Percentiles rank a stretch among this genome's conserved stretches.
Evolutionary conservation across 2,888 invertebrate species (phyloP).

Genomic region (Hypomecis punctinalis): DNA sequence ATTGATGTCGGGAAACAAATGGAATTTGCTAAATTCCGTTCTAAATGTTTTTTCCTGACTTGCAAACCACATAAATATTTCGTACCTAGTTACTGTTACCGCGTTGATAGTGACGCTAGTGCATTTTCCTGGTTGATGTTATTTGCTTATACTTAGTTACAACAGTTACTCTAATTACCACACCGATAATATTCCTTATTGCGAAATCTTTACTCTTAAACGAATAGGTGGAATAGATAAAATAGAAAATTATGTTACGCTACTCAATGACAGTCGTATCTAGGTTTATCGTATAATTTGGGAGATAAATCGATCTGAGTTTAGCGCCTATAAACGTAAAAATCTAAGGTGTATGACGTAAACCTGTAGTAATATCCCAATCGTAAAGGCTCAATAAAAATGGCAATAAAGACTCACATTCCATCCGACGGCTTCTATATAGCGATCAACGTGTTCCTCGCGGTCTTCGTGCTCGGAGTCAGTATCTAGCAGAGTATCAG

Average conservation of each 20-base stretch:
- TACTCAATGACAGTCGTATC: conserved; percentile 3
- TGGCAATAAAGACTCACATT: conserved; percentile 87
- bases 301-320: conserved; percentile 12
- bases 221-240: neutral
- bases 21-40: too few relatives aligned
- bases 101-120: too few relatives aligned
- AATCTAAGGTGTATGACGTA: conserved; percentile 37
- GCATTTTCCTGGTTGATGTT: too few relatives aligned
- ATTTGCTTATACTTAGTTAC: too few relatives aligned
- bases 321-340: conserved; percentile 34
- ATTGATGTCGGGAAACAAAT: too few relatives aligned
- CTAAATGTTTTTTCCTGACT: too few relatives aligned
- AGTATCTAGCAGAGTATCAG: conserved; percentile 85
- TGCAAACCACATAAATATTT: too few relatives aligned
- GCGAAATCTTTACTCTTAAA: too few relatives aligned
- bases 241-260: neutral
- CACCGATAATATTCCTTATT: too few relatives aligned
- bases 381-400: conserved; percentile 39
- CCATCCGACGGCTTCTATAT: conserved; percentile 88
- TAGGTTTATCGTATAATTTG: conserved; percentile 14
- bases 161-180: too few relatives aligned
- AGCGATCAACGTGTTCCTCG: conserved; percentile 84
- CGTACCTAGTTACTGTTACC: too few relatives aligned
- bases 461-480: conserved; percentile 88
- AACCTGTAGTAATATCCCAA: conserved; percentile 33